These are phyloP conservation scores for Carcharodon carcharias DNA, from an alignment of 2,797 vertebrate genomes.

Conservation along the genomic window DNA sequence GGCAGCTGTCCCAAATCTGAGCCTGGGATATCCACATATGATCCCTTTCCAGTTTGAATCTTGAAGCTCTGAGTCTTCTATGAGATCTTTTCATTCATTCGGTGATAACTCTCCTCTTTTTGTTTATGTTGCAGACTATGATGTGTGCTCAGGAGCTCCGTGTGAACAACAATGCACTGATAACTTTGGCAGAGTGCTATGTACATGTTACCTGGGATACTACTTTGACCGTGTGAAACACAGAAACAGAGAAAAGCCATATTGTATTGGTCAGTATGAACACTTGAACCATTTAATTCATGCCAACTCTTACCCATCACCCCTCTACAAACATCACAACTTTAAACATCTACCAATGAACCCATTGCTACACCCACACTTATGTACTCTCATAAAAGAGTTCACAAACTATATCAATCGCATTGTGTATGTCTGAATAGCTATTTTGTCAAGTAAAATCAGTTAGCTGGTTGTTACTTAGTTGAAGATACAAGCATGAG, in stretches of 20 bases:
- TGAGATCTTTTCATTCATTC: background rate
- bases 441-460: background rate
- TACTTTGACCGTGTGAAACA: conserved; percentile 89
- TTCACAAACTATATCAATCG: background rate
- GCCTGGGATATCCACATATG: background rate
- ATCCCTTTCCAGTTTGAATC: conserved; percentile 3
- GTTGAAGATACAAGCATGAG: background rate
- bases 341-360: background rate
- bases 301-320: background rate
- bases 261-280: conserved; percentile 76
- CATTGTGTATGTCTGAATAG: background rate
- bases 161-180: conserved; percentile 97
- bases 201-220: conserved; percentile 88
- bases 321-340: background rate
- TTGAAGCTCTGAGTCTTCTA: background rate
- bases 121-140: conserved; percentile 61
- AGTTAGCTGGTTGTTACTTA: background rate
- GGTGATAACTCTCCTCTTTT: conserved; percentile 8
- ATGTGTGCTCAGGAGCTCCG: conserved; percentile 84
- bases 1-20: background rate
- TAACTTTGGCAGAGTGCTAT: conserved; percentile 88
- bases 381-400: background rate
- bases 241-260: conserved; percentile 79
- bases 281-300: background rate
- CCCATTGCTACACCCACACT: background rate